Percentiles rank a stretch among this genome's conserved stretches.
Conservation (phyloP, 2,888 invertebrate genomes). For the Syrista parreyssii region DNA sequence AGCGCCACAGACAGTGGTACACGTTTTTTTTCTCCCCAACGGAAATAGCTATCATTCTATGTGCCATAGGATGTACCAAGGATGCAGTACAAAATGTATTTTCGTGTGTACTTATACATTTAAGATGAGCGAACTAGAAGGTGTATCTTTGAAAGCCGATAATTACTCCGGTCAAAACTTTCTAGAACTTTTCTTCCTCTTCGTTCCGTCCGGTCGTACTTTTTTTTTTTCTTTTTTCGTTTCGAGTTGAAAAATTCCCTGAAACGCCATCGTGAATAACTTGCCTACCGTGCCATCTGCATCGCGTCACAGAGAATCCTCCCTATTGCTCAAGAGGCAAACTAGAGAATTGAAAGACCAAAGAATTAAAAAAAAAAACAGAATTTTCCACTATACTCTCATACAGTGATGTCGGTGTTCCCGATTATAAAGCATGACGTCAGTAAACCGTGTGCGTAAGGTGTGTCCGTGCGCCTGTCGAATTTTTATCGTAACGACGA, state of each 20-base stretch:
- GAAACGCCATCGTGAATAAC: not conserved
- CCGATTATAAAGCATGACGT: constrained; percentile 15
- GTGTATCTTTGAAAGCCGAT: constrained; percentile 26
- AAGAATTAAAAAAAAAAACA: not conserved
- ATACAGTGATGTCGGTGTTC: not conserved
- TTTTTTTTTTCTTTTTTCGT: not conserved
- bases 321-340: not conserved
- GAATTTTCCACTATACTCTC: not conserved
- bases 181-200: not conserved
- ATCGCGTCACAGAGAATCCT: not conserved
- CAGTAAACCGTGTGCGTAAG: constrained; percentile 19
- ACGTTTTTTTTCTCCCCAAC: constrained; percentile 46
- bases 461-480: constrained; percentile 16
- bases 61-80: constrained; percentile 39
- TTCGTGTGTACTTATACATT: constrained; percentile 37
- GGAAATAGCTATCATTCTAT: constrained; percentile 63
- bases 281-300: not conserved
- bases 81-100: constrained; percentile 52
- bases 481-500: constrained; percentile 13
- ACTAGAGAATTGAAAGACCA: not conserved
- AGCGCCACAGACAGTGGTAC: constrained; percentile 43
- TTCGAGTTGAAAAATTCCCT: not conserved
- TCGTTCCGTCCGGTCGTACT: not conserved
- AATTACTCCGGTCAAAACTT: not conserved
- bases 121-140: constrained; percentile 28